Evolutionary conservation across 2,888 invertebrate species (phyloP), one percentile per base, ranked within the genome.

Genomic region (Norana najaformis): DNA sequence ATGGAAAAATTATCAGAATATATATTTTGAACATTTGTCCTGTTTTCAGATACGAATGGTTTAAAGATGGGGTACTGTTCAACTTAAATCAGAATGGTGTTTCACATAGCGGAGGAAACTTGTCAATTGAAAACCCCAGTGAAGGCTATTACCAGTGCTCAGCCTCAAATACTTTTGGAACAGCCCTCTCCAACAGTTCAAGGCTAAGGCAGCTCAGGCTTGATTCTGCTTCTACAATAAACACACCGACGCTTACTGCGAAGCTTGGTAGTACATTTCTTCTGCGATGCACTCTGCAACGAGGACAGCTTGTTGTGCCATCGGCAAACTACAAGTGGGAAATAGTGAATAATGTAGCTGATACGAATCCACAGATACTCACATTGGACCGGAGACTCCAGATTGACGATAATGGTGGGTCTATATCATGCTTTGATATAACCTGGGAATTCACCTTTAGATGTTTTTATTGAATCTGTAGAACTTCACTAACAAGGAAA

Each of bases 61-160:
- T 36, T 36, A 85, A 23, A 85, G 37, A 85, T 85, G 35, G 35
- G 36, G 8, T 2, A n/a, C 85, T 35, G 35, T 4, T 85, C 85
- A 37, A 35, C 85, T 85, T 85, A 16, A 85, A 35, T 85, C 85
- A 85, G 85, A 36, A 36, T 85, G 35, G 35, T 36, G 85, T 85
- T 20, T 36, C 18, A n/a, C 5, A 23, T 35, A 23, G 0, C 14
- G 85, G 36, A 85, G 35, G 69, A 30, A 69, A 69, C 69, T 85
- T 85, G 85, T 23, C 18, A 37, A 34, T 85, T 35, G 16, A 4
- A 36, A 8, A 34, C 23, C 38, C 37, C 20, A 38, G 11, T 35
- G 83, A 89, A 35, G 89, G 89, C 34, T 83, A 89, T 41, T 83
- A 83, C 37, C 89, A 89, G n/a, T 89, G 89, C 39, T 37, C n/a